phyloP scores from a whole-genome alignment of 2,113 vertebrate genomes.

The Atractosteus spatula region DNA sequence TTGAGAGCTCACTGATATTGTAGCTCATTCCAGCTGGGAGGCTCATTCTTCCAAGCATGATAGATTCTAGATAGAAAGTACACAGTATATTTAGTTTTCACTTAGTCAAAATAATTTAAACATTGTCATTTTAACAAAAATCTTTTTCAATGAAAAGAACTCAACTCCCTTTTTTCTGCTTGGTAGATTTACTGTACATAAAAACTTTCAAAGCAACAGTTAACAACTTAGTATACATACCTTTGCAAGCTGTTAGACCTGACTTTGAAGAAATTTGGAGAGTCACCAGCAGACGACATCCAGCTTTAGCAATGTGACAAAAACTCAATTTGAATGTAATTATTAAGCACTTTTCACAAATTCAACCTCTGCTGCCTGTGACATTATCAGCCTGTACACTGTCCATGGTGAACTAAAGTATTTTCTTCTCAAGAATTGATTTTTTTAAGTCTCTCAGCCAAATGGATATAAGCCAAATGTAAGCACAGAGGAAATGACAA shows the following conservation, averaged over 20 bases:
- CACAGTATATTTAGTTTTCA: background rate
- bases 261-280: no score
- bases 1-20: background rate
- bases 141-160: background rate
- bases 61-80: background rate
- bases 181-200: background rate
- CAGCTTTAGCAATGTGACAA: background rate
- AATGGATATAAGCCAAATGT: background rate
- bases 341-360: background rate
- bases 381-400: background rate
- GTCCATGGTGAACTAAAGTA: constrained; percentile 7
- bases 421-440: background rate
- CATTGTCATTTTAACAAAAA: background rate
- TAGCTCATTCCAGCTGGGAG: constrained; percentile 6
- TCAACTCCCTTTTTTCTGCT: no score
- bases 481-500: background rate
- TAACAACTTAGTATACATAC: no score
- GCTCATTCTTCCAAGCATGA: constrained; percentile 6
- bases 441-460: background rate
- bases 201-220: no score
- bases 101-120: background rate
- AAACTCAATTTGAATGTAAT: background rate
- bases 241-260: no score
- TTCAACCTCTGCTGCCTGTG: background rate
- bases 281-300: no score